Base-by-base conservation (phyloP, 2,888 invertebrate genomes). In the Platycheirus rosarum region DNA sequence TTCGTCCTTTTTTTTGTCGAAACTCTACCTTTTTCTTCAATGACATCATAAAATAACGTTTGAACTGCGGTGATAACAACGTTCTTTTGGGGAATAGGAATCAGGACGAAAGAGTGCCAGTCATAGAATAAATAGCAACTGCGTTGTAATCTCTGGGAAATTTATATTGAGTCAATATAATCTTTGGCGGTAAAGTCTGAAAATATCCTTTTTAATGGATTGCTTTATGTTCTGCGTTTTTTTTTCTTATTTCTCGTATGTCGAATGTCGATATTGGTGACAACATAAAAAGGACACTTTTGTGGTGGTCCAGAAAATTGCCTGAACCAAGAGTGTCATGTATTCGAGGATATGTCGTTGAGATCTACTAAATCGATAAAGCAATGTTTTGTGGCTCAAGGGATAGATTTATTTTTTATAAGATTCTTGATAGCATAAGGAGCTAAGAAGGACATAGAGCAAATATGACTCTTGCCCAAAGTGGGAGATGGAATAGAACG, bases 201-300 rank as follows among this genome's bases (percentile, higher is more conserved):
- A 73, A 78, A 70, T 70, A 80, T 80, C 75, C 79, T 75, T 80
- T 75, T 75, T 70, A 80, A 80, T 80, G 79, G 75, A 75, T 80
- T 75, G 79, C 51, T 40, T 75, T 51, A n/a, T n/a, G n/a, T 35
- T 14, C 9, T 57, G 16, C 26, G 23, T 18, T 57, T 65, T 9
- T 11, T 26, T 26, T 42, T 29, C 2, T 60, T 26, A 0, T 44
- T 20, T 46, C 8, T 11, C 26, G 16, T 60, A 26, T 14, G 29
- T n/a, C n/a, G n/a, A n/a, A n/a, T n/a, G n/a, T n/a, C n/a, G n/a
- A n/a, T n/a, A n/a, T n/a, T n/a, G n/a, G n/a, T n/a, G n/a, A n/a
- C n/a, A 60, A 60, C 42, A 57, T 40, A 42, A 57, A 40, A 20
- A 29, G 32, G 32, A 42, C 29, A 53, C 44, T 68, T 66, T 68